Evolutionary conservation across 2,797 vertebrate species (phyloP).

Genomic region (Sebastes oblongus): DNA sequence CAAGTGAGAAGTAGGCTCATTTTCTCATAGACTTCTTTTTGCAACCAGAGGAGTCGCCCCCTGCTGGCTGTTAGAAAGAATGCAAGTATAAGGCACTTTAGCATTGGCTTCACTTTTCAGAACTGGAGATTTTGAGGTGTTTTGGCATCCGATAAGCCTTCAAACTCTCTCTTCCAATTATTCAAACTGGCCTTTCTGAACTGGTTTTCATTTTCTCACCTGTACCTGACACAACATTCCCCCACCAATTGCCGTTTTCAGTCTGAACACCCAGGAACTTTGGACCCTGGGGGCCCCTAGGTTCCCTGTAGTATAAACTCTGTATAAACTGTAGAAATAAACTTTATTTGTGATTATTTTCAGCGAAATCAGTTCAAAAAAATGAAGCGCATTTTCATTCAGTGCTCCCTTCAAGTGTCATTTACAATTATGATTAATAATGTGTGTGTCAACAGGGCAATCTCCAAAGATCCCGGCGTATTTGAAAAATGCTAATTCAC

Average conservation of each 20-base stretch:
- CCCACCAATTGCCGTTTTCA: not conserved
- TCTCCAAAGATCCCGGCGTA: not conserved
- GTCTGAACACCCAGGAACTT: not conserved
- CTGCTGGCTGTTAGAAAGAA: too few species aligned
- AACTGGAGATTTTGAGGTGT: not conserved
- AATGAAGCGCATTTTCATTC: not conserved
- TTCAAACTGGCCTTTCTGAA: not conserved
- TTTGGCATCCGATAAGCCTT: not conserved
- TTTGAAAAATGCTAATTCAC: constrained; percentile 48
- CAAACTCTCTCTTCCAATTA: not conserved
- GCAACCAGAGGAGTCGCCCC: too few species aligned
- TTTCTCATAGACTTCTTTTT: not conserved
- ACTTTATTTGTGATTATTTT: not conserved
- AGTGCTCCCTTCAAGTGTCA: not conserved
- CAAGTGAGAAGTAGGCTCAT: too few species aligned
- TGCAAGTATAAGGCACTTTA: not conserved
- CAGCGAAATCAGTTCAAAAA: not conserved
- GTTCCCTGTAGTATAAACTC: too few species aligned
- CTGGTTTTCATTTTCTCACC: not conserved
- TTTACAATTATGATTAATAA: not conserved
- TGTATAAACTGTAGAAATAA: not conserved
- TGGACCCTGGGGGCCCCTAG: not conserved
- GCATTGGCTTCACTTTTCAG: not conserved
- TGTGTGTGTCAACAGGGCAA: not conserved
- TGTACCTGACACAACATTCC: not conserved